Evolutionary conservation across 2,888 invertebrate genomes (phyloP), one percentile per base, ranked within the genome.

Genomic region (Drosophila crucigera): DNA sequence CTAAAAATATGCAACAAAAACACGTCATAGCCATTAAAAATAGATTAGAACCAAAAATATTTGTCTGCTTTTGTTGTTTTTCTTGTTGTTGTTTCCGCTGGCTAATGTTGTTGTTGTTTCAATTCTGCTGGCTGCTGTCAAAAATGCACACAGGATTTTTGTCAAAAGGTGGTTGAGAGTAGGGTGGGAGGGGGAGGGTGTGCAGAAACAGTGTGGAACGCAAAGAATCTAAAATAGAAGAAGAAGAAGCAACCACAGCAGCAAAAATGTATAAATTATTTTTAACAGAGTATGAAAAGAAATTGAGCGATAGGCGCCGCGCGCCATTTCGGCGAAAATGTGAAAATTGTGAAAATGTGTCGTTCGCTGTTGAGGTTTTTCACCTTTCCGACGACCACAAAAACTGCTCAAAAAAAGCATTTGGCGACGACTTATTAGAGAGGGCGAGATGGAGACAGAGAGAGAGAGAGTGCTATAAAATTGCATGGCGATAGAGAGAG

Each of bases 1-100:
- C 84, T 85, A 85, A 89, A 85, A 90, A 85, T 85, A 85, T 90
- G 83, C 86, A 85, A 90, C 78, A 83, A 88, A 90, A 89, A 85
- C 84, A 85, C 84, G 84, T 85, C 84, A 85, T 90, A 85, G 83
- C 67, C 78, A 78, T 80, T 89, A 85, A 78, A 90, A 90, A 85
- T 85, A 85, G 84, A 82, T 72, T 59, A 67, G 53, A 52, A 52
- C 67, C 87, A 78, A 61, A 80, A 80, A 90, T 85, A 85, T 90
- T 84, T 82, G 77, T 76, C 85, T 75, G 62, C 78, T 70, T 62
- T 73, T 89, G 65, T 65, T 68, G 50, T 60, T 70, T 62, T 73
- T 89, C 59, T 65, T 68, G 50, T 60, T 47, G 37, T 41, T 49
- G 28, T 25, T 9, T 47, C 47, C 16, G 16, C 6, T 25, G 47